Percentiles rank a stretch among this genome's conserved stretches.
These are phyloP conservation scores for Cariama cristata DNA, from an alignment of 2,113 vertebrate genomes.

Conservation along the genomic window DNA sequence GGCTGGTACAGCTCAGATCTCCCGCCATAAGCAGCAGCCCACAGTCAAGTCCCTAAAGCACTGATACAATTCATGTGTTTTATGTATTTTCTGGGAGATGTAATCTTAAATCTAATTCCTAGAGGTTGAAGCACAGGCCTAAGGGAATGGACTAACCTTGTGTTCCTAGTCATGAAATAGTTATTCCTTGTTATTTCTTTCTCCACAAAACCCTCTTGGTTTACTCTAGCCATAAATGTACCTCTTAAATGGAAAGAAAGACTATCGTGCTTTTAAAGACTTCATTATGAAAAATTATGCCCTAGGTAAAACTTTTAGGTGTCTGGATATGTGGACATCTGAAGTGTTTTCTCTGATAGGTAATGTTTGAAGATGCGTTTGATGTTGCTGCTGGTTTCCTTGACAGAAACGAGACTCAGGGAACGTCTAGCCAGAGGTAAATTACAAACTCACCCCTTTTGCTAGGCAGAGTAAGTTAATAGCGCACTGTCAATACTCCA, in stretches of 20 bases:
- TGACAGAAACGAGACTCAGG: constrained; percentile 55
- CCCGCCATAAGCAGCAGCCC: background rate
- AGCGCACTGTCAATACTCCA: background rate
- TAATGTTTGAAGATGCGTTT: constrained; percentile 83
- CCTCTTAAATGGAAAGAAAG: background rate
- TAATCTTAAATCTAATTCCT: background rate
- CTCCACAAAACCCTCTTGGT: background rate
- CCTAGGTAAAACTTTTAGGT: background rate
- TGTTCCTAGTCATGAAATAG: background rate
- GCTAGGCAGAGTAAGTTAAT: background rate
- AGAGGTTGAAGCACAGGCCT: background rate
- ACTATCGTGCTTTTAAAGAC: background rate
- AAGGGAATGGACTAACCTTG: background rate
- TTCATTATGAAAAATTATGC: background rate
- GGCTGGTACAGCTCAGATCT: background rate
- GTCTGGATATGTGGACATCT: background rate
- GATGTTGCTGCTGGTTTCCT: constrained; percentile 76
- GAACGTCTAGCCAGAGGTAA: constrained; percentile 70
- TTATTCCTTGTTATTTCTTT: background rate
- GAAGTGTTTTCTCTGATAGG: constrained; percentile 71
- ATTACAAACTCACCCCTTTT: background rate
- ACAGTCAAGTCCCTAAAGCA: background rate
- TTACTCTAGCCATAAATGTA: background rate
- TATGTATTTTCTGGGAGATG: background rate
- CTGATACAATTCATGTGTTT: background rate